Conservation (phyloP, 2,113 vertebrate species). For the Festucalex cinctus region DNA sequence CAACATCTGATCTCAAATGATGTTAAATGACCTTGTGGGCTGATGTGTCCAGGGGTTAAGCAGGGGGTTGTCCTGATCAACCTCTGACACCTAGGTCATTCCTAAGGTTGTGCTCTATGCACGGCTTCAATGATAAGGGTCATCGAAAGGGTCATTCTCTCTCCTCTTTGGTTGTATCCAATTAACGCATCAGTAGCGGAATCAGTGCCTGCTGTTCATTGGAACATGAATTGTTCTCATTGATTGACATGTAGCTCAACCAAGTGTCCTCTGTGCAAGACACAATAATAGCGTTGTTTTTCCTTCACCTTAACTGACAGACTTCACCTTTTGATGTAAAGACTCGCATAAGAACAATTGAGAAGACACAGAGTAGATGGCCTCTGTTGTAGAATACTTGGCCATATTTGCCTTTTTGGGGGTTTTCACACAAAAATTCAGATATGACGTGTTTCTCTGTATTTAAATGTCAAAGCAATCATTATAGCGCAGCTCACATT, state of each 20-base stretch:
- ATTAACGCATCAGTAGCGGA: slow-evolving; percentile 55
- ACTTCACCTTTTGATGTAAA: slow-evolving; percentile 30
- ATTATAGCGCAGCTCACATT: neutral
- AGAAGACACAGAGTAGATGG: neutral
- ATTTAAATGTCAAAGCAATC: neutral
- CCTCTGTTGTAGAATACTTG: slow-evolving; percentile 11
- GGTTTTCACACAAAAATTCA: neutral
- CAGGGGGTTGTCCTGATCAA: slow-evolving; percentile 65
- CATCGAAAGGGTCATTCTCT: slow-evolving; percentile 56
- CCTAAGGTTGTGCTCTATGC: slow-evolving; percentile 58
- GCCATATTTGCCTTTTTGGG: neutral
- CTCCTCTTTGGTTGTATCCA: slow-evolving; percentile 56
- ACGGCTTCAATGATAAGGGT: slow-evolving; percentile 58
- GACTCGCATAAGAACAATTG: slow-evolving; percentile 9
- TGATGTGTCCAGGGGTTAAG: slow-evolving; percentile 67
- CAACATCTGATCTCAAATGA: slow-evolving; percentile 62
- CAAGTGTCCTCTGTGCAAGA: slow-evolving; percentile 29
- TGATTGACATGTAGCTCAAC: slow-evolving; percentile 52
- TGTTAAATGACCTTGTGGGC: slow-evolving; percentile 58
- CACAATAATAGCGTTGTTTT: slow-evolving; percentile 42
- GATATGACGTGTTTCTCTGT: neutral
- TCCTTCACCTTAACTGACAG: slow-evolving; percentile 14
- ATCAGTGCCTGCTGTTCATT: slow-evolving; percentile 49
- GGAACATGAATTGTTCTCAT: slow-evolving; percentile 54
- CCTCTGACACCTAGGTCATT: slow-evolving; percentile 72